These are phyloP conservation scores for Mystacornis crossleyi DNA, from an alignment of 2,113 vertebrate genomes.

Conservation along the genomic window DNA sequence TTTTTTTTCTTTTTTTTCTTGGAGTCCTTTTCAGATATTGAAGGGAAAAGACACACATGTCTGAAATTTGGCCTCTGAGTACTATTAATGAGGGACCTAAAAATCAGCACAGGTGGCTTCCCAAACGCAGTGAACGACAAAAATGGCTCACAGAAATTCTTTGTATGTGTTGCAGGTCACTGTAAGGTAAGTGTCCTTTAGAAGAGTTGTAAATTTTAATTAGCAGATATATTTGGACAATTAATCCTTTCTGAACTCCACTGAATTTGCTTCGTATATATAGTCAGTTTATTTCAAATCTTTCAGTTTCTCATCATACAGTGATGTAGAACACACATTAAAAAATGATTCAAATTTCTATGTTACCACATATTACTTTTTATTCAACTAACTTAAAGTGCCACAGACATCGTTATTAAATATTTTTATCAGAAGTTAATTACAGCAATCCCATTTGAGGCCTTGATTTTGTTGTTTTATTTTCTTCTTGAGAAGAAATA, in stretches of 20 bases:
- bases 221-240: neutral
- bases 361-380: neutral
- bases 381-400: neutral
- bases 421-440: neutral
- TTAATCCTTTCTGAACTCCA: neutral
- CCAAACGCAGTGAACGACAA: neutral
- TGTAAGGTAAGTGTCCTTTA: neutral
- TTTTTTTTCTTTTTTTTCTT: too few species aligned
- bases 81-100: neutral
- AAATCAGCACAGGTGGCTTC: neutral
- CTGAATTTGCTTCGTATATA: neutral
- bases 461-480: neutral
- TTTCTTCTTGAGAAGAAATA: neutral
- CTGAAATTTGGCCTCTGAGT: neutral
- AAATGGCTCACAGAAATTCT: neutral
- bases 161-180: neutral
- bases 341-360: neutral
- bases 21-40: neutral
- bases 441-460: neutral
- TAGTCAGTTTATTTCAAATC: neutral
- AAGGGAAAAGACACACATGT: neutral
- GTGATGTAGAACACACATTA: neutral
- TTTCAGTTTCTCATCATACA: neutral
- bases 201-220: neutral
- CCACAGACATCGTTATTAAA: neutral